These are phyloP conservation scores for silkworm (Bombyx mori) DNA, from an alignment of 1,140 invertebrate species.

Conservation along the genomic window DNA sequence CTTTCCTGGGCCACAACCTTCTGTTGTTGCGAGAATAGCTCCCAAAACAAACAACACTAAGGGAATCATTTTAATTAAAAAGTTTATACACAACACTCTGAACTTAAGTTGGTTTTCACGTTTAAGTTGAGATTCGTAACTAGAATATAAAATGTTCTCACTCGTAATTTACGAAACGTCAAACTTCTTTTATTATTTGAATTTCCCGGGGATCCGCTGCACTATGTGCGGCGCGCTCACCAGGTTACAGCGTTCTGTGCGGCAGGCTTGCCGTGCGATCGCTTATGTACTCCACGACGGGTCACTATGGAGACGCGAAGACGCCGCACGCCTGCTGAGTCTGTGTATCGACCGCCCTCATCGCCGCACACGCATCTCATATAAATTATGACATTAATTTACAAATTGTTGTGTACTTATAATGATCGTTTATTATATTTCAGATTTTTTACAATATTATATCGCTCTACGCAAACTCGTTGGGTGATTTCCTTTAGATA, in stretches of 20 bases:
- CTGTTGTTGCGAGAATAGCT: constrained; percentile 53
- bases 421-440: too few species aligned
- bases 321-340: constrained; percentile 36
- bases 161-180: constrained; percentile 68
- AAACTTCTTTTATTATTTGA: constrained; percentile 27
- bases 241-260: constrained; percentile 51
- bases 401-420: too few species aligned
- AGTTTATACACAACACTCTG: constrained; percentile 51
- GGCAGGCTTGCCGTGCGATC: constrained; percentile 20
- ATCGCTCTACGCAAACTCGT: constrained; percentile 6
- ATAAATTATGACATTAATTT: too few species aligned
- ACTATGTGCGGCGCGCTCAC: constrained; percentile 60
- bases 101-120: constrained; percentile 50
- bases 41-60: constrained; percentile 68
- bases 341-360: constrained; percentile 5
- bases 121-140: constrained; percentile 62
- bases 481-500: constrained; percentile 43
- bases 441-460: not conserved
- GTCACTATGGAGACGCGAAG: constrained; percentile 54
- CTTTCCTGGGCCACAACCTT: constrained; percentile 59
- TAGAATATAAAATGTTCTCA: constrained; percentile 36
- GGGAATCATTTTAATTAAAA: constrained; percentile 51
- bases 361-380: constrained; percentile 8
- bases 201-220: constrained; percentile 57
- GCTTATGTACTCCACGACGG: constrained; percentile 43